Evolutionary conservation across 2,888 invertebrate genomes (phyloP), one percentile per base, ranked within the genome.

Genomic region (Capitulum mitella): DNA sequence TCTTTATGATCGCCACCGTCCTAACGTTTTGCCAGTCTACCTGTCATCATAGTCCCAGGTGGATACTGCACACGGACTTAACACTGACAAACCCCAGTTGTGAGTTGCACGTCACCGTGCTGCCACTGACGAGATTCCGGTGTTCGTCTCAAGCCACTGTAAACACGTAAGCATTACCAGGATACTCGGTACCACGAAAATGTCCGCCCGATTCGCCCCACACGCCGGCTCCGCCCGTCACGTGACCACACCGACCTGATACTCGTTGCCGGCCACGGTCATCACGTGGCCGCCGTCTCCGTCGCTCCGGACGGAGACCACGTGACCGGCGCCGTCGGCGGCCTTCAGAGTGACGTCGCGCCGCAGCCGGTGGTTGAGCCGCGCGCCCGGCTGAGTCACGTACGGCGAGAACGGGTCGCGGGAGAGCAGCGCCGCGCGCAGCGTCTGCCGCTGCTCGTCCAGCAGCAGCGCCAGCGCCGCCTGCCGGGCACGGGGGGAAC

Each of bases 351-450:
- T 86, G n/a, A 93, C 86, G 79, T 85, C 85, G 80, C 90, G 88
- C 29, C 86, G 85, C 0, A 90, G 85, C 12, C 88, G 85, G 83
- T 91, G 90, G 85, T 94, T 94, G 0, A 92, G 85, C 82, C 94
- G 88, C 84, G 88, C 86, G 79, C 89, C 89, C 14, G 87, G 85
- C 82, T 89, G 88, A 0, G 87, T 84, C 0, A 86, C 85, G 84
- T 92, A 93, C 0, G 92, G 76, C 29, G 76, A 76, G 81, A 84
- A 87, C 75, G 84, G 84, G 82, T 88, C 85, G 3, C 83, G 80
- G 5, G 83, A 83, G 48, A 83, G 82, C 10, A 84, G 61, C 5
- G 87, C 85, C 12, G 83, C 79, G 78, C 83, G 83, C n/a, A 86
- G 80, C 43, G 86, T 84, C n/a, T 85, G 78, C 29, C 85, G 80